A percentile compares a stretch with the other conserved stretches of the same genome.
These are phyloP conservation scores for Scolopax bukidnonensis DNA, from an alignment of 2,797 vertebrate genomes.

Conservation along the genomic window DNA sequence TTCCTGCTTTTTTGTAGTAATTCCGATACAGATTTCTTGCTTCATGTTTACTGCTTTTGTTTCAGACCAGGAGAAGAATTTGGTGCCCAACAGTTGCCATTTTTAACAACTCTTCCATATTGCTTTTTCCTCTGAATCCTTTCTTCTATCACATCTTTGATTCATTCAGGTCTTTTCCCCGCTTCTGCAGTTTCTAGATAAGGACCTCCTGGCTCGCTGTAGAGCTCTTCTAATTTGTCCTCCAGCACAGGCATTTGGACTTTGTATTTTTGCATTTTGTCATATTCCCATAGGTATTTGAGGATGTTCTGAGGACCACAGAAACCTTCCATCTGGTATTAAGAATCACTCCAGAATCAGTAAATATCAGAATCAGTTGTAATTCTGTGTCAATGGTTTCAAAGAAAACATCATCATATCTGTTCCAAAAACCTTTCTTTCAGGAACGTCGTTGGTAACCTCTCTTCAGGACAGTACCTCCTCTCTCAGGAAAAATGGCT, in stretches of 20 bases:
- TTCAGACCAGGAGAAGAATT: background rate
- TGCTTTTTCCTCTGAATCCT: background rate
- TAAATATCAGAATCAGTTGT: background rate
- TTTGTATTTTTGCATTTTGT: background rate
- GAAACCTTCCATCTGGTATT: background rate
- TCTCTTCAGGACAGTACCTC: background rate
- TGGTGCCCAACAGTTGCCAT: background rate
- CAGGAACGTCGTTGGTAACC: background rate
- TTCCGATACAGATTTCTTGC: background rate
- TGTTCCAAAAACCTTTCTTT: background rate
- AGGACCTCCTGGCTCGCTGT: rapidly evolving
- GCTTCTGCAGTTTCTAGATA: background rate
- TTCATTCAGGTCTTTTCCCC: background rate
- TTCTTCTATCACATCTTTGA: background rate
- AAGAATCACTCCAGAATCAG: background rate
- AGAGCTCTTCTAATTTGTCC: background rate
- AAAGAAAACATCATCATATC: background rate
- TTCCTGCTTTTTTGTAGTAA: background rate
- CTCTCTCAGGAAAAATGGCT: background rate
- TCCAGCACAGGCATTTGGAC: background rate
- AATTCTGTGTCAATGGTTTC: background rate
- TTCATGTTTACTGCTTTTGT: background rate
- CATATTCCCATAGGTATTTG: background rate
- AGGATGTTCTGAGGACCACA: background rate
- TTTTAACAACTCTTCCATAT: background rate